These are phyloP conservation scores for Bombus superbus DNA, from an alignment of 1,140 invertebrate genomes.

Conservation along the genomic window DNA sequence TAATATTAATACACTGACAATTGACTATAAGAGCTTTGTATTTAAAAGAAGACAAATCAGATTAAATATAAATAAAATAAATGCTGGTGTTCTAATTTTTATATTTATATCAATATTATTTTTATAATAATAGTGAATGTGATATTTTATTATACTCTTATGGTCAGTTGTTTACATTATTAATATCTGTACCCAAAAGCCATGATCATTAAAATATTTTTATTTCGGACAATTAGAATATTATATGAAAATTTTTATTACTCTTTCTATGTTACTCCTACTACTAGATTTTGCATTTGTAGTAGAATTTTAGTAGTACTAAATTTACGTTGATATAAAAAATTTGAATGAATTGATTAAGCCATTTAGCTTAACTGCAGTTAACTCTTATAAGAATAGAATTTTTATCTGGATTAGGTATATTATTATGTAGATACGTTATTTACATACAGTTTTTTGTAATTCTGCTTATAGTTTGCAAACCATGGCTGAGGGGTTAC, in stretches of 20 bases:
- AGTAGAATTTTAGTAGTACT: not conserved
- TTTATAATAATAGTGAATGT: not conserved
- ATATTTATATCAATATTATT: not conserved
- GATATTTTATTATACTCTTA: constrained; percentile 35
- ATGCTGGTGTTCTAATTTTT: not conserved
- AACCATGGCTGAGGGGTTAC: constrained; percentile 56
- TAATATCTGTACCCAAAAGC: constrained; percentile 57
- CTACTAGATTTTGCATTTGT: not conserved
- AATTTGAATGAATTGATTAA: not conserved
- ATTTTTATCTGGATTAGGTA: not conserved
- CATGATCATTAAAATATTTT: constrained; percentile 21
- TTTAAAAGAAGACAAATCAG: not conserved
- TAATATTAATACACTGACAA: constrained; percentile 44
- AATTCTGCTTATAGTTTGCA: constrained; percentile 34
- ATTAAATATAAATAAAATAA: not conserved
- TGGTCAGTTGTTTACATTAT: constrained; percentile 54
- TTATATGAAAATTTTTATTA: not conserved
- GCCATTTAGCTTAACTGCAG: not conserved
- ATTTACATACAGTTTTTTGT: constrained; percentile 22
- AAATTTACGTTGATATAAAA: not conserved
- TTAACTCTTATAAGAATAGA: not conserved
- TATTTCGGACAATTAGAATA: not conserved
- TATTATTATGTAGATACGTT: not conserved
- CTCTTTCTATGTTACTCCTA: too few relatives aligned
- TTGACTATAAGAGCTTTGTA: constrained; percentile 53